Evolutionary conservation across 2,888 invertebrate species (phyloP).

Genomic region (Hedya salicella): DNA sequence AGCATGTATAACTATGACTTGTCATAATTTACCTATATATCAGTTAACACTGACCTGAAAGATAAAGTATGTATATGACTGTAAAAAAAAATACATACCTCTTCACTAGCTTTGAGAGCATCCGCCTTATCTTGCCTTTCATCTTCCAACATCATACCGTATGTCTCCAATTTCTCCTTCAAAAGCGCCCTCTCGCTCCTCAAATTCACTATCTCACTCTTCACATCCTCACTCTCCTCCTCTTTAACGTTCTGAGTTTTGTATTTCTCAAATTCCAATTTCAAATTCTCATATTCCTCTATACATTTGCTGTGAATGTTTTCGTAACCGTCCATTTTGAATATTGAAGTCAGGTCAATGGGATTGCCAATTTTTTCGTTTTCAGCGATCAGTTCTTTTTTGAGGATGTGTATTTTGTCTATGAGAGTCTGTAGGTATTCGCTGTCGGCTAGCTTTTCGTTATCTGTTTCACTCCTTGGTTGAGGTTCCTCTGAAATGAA

Average conservation of each 20-base stretch:
- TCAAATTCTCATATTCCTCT: conserved; percentile 86
- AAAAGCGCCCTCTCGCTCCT: conserved; percentile 87
- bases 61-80: too few species aligned
- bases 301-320: conserved; percentile 85
- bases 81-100: conserved; percentile 61
- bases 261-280: conserved; percentile 88
- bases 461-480: conserved; percentile 76
- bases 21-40: too few species aligned
- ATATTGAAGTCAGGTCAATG: conserved; percentile 84
- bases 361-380: conserved; percentile 86
- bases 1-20: too few species aligned
- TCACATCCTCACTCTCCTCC: conserved; percentile 58
- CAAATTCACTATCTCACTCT: conserved; percentile 75
- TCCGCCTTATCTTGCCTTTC: conserved; percentile 87
- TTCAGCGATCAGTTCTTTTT: conserved; percentile 85
- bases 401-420: conserved; percentile 87
- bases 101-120: conserved; percentile 83
- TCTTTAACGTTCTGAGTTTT: conserved; percentile 75
- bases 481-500: conserved; percentile 54
- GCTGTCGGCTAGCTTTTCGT: conserved; percentile 74
- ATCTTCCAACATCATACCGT: conserved; percentile 86
- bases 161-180: conserved; percentile 87
- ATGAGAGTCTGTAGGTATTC: conserved; percentile 85
- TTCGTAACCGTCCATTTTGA: conserved; percentile 74
- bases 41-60: too few species aligned